These are phyloP conservation scores for Chelidonichthys spinosus DNA, from an alignment of 2,797 vertebrate species.

Conservation along the genomic window DNA sequence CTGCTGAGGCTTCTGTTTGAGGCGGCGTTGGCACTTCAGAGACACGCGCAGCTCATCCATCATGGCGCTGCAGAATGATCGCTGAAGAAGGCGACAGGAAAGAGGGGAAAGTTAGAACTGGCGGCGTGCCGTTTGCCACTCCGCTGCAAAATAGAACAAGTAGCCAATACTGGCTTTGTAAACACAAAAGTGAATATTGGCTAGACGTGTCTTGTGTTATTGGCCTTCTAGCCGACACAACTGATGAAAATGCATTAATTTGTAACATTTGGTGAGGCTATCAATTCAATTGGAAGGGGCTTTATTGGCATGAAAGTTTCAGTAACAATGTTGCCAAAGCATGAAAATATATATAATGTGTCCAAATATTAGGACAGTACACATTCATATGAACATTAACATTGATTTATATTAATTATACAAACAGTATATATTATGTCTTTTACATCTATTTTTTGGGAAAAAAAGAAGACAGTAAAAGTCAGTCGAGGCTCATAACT, in stretches of 20 bases:
- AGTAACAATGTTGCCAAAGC: too few relatives aligned
- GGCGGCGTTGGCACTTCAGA: conserved; percentile 94
- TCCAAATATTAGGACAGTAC: too few relatives aligned
- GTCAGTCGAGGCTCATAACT: not conserved
- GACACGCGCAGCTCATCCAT: conserved; percentile 95
- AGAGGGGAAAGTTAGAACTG: conserved; percentile 27
- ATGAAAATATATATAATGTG: too few relatives aligned
- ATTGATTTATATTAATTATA: too few relatives aligned
- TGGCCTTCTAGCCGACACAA: not conserved
- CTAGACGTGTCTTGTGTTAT: not conserved
- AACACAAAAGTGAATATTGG: not conserved
- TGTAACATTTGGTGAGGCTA: not conserved
- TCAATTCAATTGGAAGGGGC: not conserved
- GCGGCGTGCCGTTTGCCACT: not conserved
- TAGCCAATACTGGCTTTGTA: not conserved
- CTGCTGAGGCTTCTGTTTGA: conserved; percentile 96
- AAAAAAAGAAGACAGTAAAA: not conserved
- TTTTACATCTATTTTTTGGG: too few relatives aligned
- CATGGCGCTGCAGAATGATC: conserved; percentile 98
- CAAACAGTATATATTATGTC: too few relatives aligned
- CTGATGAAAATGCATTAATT: not conserved
- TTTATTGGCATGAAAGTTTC: too few relatives aligned
- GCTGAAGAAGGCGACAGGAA: conserved; percentile 78
- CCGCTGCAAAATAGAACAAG: not conserved
- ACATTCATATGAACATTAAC: too few relatives aligned